phyloP scores from a whole-genome alignment of 2,113 vertebrate genomes.

The Passerina amoena region DNA sequence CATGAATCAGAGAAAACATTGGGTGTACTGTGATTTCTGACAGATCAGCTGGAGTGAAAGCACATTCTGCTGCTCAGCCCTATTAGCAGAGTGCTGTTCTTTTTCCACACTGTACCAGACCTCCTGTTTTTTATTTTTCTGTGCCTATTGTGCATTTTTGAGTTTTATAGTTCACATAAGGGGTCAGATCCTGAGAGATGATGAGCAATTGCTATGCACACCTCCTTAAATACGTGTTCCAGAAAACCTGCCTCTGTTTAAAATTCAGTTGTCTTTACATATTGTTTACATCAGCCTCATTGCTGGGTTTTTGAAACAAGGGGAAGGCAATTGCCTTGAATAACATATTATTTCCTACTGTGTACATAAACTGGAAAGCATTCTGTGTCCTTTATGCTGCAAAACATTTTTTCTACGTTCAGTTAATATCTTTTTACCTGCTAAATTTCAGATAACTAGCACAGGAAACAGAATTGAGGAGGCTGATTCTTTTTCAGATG shows the following conservation, averaged over 20 bases:
- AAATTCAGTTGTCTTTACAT: background rate
- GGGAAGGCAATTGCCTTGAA: slow-evolving; percentile 1
- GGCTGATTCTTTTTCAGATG: background rate
- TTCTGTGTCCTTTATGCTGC: background rate
- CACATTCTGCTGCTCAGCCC: background rate
- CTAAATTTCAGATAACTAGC: background rate
- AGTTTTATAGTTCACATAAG: background rate
- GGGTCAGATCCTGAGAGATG: background rate
- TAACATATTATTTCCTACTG: slow-evolving; percentile 7
- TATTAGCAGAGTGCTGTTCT: slow-evolving; percentile 16
- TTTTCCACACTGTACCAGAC: background rate
- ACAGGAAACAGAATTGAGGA: slow-evolving; percentile 23
- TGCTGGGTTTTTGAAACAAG: background rate
- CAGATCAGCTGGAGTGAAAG: slow-evolving; percentile 38
- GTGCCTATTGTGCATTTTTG: background rate
- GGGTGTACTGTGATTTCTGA: slow-evolving; percentile 45
- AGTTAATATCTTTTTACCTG: slow-evolving; percentile 17
- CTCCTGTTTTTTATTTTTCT: background rate
- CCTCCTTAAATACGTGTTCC: background rate
- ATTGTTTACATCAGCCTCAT: slow-evolving; percentile 5
- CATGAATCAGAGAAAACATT: slow-evolving; percentile 63
- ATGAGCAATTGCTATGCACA: background rate
- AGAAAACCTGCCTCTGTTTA: background rate
- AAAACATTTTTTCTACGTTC: background rate
- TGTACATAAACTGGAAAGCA: slow-evolving; percentile 3